Base-by-base conservation (phyloP, 1,140 invertebrate genomes). In the Phortica variegata region DNA sequence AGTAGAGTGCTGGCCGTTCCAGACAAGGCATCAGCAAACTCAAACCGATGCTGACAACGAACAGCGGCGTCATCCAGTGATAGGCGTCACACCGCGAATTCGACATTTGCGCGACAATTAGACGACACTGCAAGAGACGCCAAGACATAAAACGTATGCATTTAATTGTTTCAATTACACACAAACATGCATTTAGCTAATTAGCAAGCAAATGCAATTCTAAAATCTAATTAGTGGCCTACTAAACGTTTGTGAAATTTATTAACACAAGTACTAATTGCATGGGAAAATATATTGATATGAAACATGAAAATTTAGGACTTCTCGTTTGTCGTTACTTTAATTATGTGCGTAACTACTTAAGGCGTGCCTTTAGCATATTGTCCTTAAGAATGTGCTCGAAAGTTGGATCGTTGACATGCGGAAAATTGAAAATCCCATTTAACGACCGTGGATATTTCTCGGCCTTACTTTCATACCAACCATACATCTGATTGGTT, bases 31-130 rank as follows among this genome's bases (percentile, higher is more conserved):
- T 61, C 40, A 84, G 75, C 32, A 85, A 68, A 1, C 83, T 82
- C 2, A 84, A 17, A 3, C 82, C 13, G 3, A 84, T 76, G 8
- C 80, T 79, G 0, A 78, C 40, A 4, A 78, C 60, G 33, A 87
- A 79, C 20, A 92, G 89, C 49, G 89, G 78, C 40, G 95, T 77
- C 62, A 96, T 81, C 85, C 85, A 89, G 65, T 95, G 93, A 55
- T 91, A 80, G 37, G 84, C 75, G 62, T 96, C 91, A 79, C 93
- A 94, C 40, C 88, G 83, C 7, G 87, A 91, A 66, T 87, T 86
- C 60, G 90, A 93, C 95, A 98, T 98, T 80, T 98, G 95, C n/a
- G 89, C 85, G 8, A 98, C 92, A 65, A 98, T 98, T 38, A 98
- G 79, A 8, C 93, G 90, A 78, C 93, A 96, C 92, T 95, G 77